A percentile compares a stretch with the other conserved stretches of the same genome.
Conservation (phyloP, 2,888 invertebrate species). For the Pemphredon lugubris region DNA sequence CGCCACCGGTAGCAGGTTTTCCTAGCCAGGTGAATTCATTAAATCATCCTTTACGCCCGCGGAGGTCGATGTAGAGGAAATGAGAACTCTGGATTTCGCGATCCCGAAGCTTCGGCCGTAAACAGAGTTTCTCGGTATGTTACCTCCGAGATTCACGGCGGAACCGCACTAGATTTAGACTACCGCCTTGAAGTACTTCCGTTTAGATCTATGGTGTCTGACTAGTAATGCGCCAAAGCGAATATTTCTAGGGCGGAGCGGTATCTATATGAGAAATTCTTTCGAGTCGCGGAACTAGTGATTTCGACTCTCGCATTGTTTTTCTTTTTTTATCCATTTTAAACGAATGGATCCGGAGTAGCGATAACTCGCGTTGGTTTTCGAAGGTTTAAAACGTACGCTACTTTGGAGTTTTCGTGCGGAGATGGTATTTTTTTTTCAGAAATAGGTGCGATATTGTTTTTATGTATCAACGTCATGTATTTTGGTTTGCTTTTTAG, state of each 20-base stretch:
- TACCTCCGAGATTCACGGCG: slow-evolving; percentile 58
- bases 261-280: slow-evolving; percentile 22
- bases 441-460: too few relatives aligned
- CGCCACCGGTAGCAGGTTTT: slow-evolving; percentile 14
- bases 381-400: background rate
- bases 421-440: too few relatives aligned
- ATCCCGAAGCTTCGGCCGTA: slow-evolving; percentile 50
- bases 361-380: background rate
- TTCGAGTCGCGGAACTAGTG: slow-evolving; percentile 16
- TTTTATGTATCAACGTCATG: too few relatives aligned
- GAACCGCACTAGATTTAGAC: slow-evolving; percentile 56
- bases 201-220: slow-evolving; percentile 46
- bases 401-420: background rate
- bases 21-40: slow-evolving; percentile 36
- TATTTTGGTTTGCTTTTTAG: too few relatives aligned
- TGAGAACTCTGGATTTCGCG: slow-evolving; percentile 56
- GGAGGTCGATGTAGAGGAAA: slow-evolving; percentile 54
- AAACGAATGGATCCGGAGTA: background rate
- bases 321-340: background rate
- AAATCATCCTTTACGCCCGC: slow-evolving; percentile 53
- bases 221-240: slow-evolving; percentile 51
- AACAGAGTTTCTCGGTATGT: slow-evolving; percentile 64
- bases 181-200: slow-evolving; percentile 46
- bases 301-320: slow-evolving; percentile 14
- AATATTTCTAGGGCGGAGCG: slow-evolving; percentile 40